Evolutionary conservation across 2,113 vertebrate species (phyloP), one percentile per base, ranked within the genome.

Genomic region (Uropsilus gracilis): DNA sequence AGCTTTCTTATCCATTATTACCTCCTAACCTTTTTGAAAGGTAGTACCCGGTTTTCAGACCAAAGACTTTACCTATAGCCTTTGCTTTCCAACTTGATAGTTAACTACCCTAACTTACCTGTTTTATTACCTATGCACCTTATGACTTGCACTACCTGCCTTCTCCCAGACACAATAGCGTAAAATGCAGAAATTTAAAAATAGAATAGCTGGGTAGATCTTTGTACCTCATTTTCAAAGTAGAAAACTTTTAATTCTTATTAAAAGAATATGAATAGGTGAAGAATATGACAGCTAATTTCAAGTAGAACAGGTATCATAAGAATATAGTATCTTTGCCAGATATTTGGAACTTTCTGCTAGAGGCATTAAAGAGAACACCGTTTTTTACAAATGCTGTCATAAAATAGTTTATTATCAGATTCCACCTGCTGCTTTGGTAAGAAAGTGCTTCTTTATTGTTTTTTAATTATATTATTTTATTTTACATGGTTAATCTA

Each of bases 121-220:
- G n/a, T 73, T 93, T 66, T 91, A 34, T 78, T 84, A 32, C 63
- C 57, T 66, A 68, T 72, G 44, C n/a, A 48, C 20, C 16, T 91
- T 20, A 14, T 72, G 32, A 73, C 8, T 66, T 93, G 17, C 13
- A 57, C 20, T 64, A 34, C 4, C 72, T 48, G 69, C 24, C 32
- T 34, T 91, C 24, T 57, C 50, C 10, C 24, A 55, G 44, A 17
- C 8, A 68, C 16, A 37, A 18, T 86, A 71, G 26, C 86, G 20
- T 89, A 73, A 92, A 75, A 48, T 86, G 50, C 84, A 76, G 81
- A 93, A 87, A 82, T 82, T 73, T 28, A 55, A 37, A 89, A 76
- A 48, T 53, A 37, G 53, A 69, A 75, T 30, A 61, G 48, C 84
- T 85, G 82, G n/a, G 30, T 92, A 13, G 12, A 57, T 85, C 46